Percentiles rank a stretch among this genome's conserved stretches.
Evolutionary conservation across 2,888 invertebrate genomes (phyloP).

Genomic region (Sarcophaga carnaria): DNA sequence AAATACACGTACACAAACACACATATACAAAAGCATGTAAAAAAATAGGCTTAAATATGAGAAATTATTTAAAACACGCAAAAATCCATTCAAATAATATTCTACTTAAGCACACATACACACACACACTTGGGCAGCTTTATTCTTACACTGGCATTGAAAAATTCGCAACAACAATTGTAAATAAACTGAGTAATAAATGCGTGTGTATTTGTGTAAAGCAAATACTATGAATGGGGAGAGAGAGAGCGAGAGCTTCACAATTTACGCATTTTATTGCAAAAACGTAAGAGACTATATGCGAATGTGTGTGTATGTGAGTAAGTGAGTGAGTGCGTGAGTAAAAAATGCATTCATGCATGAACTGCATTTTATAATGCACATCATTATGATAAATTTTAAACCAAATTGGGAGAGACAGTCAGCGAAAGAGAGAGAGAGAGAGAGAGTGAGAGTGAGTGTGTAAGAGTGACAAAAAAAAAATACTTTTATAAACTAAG

Average conservation of each 20-base stretch:
- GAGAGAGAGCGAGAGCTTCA: too few relatives aligned
- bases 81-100: too few relatives aligned
- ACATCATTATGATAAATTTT: constrained; percentile 62
- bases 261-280: too few relatives aligned
- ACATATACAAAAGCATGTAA: not conserved
- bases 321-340: not conserved
- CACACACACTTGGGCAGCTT: too few relatives aligned
- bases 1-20: not conserved
- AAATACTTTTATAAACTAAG: not conserved
- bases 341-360: constrained; percentile 28
- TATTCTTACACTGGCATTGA: too few relatives aligned
- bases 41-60: not conserved
- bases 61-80: not conserved
- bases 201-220: too few relatives aligned
- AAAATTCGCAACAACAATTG: too few relatives aligned
- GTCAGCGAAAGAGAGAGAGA: not conserved
- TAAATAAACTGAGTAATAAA: too few relatives aligned
- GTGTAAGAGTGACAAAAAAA: not conserved
- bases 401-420: not conserved
- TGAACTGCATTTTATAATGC: constrained; percentile 52
- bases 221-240: too few relatives aligned
- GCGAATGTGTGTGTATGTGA: not conserved
- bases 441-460: not conserved
- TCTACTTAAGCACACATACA: too few relatives aligned
- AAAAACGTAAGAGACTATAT: too few relatives aligned